Percentiles rank a stretch among this genome's conserved stretches.
These are phyloP conservation scores for Paraescarpia echinospica DNA, from an alignment of 1,140 invertebrate species.

Conservation along the genomic window DNA sequence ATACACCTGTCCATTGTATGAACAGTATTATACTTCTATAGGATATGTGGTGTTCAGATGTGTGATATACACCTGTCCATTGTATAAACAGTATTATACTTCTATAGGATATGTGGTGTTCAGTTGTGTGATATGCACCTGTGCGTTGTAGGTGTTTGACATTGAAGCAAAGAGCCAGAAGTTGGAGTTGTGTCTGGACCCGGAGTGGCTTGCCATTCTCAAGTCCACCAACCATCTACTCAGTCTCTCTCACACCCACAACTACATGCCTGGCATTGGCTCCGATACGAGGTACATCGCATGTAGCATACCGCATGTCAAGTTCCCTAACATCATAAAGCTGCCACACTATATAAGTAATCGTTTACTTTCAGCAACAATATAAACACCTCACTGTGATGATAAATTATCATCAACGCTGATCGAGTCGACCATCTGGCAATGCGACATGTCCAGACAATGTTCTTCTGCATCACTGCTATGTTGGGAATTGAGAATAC, in stretches of 20 bases:
- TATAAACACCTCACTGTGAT: too few species aligned
- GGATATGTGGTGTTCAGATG: too few species aligned
- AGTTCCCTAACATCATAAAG: not conserved
- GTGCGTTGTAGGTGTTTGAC: constrained; percentile 8
- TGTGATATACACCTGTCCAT: too few species aligned
- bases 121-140: not conserved
- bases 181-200: constrained; percentile 76
- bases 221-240: constrained; percentile 86
- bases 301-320: not conserved
- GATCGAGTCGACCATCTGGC: not conserved
- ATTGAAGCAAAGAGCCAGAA: not conserved
- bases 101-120: too few species aligned
- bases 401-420: not conserved
- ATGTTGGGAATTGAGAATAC: not conserved
- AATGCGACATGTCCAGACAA: not conserved
- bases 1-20: too few species aligned
- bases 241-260: constrained; percentile 68
- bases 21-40: too few species aligned
- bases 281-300: not conserved
- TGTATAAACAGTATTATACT: too few species aligned
- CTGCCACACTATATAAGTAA: too few species aligned
- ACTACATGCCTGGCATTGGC: constrained; percentile 65
- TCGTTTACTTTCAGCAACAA: too few species aligned
- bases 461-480: not conserved
- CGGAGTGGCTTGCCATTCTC: constrained; percentile 91